Conservation (phyloP, 2,888 invertebrate genomes). For the Pyrocoelia pectoralis region DNA sequence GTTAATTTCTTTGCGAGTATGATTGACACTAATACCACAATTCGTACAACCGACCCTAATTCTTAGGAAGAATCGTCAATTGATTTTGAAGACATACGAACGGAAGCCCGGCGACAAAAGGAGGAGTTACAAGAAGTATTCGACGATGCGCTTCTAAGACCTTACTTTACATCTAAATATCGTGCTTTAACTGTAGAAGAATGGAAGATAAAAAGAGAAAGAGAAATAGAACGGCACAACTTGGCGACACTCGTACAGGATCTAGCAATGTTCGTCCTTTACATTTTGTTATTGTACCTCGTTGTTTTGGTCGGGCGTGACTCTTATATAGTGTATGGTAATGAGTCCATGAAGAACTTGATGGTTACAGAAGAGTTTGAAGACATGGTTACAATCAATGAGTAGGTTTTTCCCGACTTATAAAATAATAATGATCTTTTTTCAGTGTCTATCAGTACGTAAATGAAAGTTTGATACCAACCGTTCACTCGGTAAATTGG, state of each 20-base stretch:
- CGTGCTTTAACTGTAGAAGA: slow-evolving; percentile 23
- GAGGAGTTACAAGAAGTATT: slow-evolving; percentile 9
- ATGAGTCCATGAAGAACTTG: slow-evolving; percentile 20
- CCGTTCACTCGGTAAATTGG: slow-evolving; percentile 35
- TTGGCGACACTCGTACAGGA: slow-evolving; percentile 31
- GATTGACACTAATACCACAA: no score
- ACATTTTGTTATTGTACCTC: slow-evolving; percentile 32
- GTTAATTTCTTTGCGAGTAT: no score
- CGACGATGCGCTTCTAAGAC: slow-evolving; percentile 18
- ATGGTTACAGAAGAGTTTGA: slow-evolving; percentile 9
- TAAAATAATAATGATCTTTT: neutral
- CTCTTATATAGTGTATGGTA: slow-evolving; percentile 15
- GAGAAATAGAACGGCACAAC: slow-evolving; percentile 8
- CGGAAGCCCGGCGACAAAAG: slow-evolving; percentile 34
- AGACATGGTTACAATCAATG: slow-evolving; percentile 14
- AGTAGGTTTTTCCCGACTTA: slow-evolving; percentile 5
- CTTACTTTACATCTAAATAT: slow-evolving; percentile 25
- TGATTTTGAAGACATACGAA: slow-evolving; percentile 6
- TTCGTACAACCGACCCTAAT: no score
- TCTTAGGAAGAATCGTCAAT: neutral
- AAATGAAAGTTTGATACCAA: slow-evolving; percentile 29
- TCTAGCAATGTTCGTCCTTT: slow-evolving; percentile 33
- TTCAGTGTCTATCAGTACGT: slow-evolving; percentile 33
- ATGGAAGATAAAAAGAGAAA: slow-evolving; percentile 24
- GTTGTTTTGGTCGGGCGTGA: slow-evolving; percentile 29